phyloP scores from a whole-genome alignment of 2,888 invertebrate species.

The Lamellibrachia columna region DNA sequence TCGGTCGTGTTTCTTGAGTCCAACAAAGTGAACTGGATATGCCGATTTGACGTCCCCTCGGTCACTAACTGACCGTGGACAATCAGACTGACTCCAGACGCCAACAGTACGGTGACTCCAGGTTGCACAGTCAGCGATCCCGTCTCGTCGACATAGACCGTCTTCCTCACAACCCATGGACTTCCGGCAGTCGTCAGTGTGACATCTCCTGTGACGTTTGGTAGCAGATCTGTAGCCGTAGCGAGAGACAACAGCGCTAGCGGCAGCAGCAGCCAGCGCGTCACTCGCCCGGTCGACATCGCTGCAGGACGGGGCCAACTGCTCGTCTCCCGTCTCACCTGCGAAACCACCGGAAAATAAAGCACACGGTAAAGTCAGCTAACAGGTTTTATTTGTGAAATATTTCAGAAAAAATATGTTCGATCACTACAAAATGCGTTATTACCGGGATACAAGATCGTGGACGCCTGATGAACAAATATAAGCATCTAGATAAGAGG shows the following conservation, averaged over 20 bases:
- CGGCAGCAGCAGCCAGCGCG: slow-evolving; percentile 4
- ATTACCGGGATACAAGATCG: too few relatives aligned
- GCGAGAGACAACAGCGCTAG: not conserved
- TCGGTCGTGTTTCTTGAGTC: not conserved
- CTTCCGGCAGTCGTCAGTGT: not conserved
- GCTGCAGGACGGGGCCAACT: not conserved
- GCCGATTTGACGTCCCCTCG: not conserved
- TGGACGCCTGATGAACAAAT: too few relatives aligned
- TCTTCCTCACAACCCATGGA: not conserved
- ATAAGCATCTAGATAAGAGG: too few relatives aligned
- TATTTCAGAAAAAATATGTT: too few relatives aligned
- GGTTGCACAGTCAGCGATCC: not conserved
- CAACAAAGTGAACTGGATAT: not conserved
- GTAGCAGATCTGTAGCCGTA: not conserved
- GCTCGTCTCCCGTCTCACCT: not conserved
- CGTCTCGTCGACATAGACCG: not conserved
- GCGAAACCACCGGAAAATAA: not conserved
- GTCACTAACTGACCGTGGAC: not conserved
- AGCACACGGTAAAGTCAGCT: too few relatives aligned
- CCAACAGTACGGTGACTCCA: not conserved
- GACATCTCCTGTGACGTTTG: not conserved
- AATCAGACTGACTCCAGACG: not conserved
- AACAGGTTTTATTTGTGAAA: too few relatives aligned
- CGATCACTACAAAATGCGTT: too few relatives aligned
- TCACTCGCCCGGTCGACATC: not conserved